Evolutionary conservation across 2,113 vertebrate species (phyloP).

Genomic region (Alethe castanea): DNA sequence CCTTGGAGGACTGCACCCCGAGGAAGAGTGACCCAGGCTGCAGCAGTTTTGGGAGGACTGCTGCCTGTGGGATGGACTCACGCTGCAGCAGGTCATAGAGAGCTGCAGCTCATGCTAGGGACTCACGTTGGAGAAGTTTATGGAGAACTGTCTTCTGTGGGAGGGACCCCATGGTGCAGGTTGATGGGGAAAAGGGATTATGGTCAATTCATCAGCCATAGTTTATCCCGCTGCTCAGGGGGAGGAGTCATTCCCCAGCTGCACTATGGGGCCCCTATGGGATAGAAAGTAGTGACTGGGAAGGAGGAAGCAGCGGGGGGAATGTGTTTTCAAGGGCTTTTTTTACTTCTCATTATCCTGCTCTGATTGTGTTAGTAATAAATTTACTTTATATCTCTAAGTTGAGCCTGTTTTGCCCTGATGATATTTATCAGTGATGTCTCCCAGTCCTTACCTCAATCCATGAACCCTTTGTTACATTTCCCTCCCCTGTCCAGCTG

Average conservation of each 20-base stretch:
- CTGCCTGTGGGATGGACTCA: accelerated
- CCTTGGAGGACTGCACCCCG: accelerated
- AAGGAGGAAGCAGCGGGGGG: accelerated
- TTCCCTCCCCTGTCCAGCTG: neutral
- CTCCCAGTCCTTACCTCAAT: neutral
- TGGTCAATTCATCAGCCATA: too few relatives aligned
- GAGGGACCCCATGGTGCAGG: neutral
- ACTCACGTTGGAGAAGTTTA: neutral
- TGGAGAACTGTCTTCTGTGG: neutral
- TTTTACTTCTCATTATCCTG: neutral
- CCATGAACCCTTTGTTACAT: neutral
- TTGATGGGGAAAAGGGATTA: neutral
- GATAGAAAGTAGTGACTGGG: neutral
- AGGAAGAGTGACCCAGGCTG: accelerated
- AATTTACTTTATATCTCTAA: neutral
- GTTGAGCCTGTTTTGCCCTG: too few relatives aligned
- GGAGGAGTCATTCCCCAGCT: too few relatives aligned
- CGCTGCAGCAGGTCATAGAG: neutral
- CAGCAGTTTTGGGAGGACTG: neutral
- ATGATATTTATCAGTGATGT: neutral
- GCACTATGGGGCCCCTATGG: too few relatives aligned
- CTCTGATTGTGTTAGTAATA: neutral
- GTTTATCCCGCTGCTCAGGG: too few relatives aligned
- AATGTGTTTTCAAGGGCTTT: neutral
- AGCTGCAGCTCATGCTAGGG: accelerated